Percentiles rank a stretch among this genome's conserved stretches.
phyloP scores from a whole-genome alignment of 2,888 invertebrate species.

The Digitonthophagus gazella region DNA sequence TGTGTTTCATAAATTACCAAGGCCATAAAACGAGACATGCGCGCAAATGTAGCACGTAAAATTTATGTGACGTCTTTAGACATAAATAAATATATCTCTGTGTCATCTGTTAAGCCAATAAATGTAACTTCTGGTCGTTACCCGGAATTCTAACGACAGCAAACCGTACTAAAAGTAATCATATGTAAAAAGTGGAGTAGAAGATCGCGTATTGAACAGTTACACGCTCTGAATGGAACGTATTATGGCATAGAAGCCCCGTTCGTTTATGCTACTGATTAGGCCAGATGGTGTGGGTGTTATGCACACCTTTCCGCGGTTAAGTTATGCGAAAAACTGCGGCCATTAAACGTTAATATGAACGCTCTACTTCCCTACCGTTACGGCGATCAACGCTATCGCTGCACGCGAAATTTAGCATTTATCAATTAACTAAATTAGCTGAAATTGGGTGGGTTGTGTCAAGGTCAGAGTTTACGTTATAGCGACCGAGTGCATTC shows the following conservation, averaged over 20 bases:
- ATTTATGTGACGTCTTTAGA: background rate
- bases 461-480: background rate
- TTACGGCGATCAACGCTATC: background rate
- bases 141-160: background rate
- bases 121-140: background rate
- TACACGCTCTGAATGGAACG: background rate
- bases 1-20: constrained; percentile 1
- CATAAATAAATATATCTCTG: background rate
- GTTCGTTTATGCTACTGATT: constrained; percentile 13
- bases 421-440: background rate
- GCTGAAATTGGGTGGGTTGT: background rate
- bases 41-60: background rate
- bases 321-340: background rate
- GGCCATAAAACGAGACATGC: background rate
- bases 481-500: background rate
- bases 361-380: background rate
- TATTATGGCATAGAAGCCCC: background rate
- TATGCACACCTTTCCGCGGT: constrained; percentile 8
- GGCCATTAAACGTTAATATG: no score
- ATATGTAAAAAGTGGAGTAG: background rate
- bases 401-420: no score
- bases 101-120: background rate
- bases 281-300: constrained; percentile 12
- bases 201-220: background rate
- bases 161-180: background rate